Base-by-base conservation (phyloP, 2,797 vertebrate species). In the Cirrhinus mrigala region DNA sequence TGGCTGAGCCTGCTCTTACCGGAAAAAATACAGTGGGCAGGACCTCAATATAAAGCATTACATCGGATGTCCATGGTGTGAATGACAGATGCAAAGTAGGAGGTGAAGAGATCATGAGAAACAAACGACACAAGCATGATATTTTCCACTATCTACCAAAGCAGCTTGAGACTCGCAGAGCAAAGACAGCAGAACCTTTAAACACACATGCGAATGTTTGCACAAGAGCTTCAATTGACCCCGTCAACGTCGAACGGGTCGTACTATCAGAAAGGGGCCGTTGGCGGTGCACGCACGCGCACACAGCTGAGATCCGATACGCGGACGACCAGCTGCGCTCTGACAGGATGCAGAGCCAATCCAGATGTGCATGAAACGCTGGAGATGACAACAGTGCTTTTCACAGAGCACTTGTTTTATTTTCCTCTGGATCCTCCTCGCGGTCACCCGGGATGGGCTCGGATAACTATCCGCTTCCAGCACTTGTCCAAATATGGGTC, bases 401-500 rank as follows among this genome's bases (percentile, higher is more conserved):
- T 87, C 86, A 83, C 86, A 87, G 48, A 86, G 86, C 71, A 79
- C 81, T 87, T 88, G 89, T 87, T 90, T 90, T 88, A 89, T 89
- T 90, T 90, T 81, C 78, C 76, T 79, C 50, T 80, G 56, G 62
- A 71, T 66, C 78, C 75, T 78, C 68, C 50, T 69, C 29, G 75
- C 66, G 40, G 79, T 58, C 46, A 44, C n/a, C 22, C 71, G 73
- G 73, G 83, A 78, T 82, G 82, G 74, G 81, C 90, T 89, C 81
- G 70, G 85, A 85, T 83, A 83, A 78, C 79, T 70, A 86, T 86
- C 81, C 76, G 70, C 85, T 84, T 82, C 86, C 81, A 83, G 71
- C 86, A 82, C 86, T 88, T 91, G 89, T 90, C 86, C 88, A 90
- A 91, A 92, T 86, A 91, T n/a, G 71, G 79, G 62, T 50, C 86